Evolutionary conservation across 2,888 invertebrate species (phyloP).

Genomic region (Eupithecia inturbata): DNA sequence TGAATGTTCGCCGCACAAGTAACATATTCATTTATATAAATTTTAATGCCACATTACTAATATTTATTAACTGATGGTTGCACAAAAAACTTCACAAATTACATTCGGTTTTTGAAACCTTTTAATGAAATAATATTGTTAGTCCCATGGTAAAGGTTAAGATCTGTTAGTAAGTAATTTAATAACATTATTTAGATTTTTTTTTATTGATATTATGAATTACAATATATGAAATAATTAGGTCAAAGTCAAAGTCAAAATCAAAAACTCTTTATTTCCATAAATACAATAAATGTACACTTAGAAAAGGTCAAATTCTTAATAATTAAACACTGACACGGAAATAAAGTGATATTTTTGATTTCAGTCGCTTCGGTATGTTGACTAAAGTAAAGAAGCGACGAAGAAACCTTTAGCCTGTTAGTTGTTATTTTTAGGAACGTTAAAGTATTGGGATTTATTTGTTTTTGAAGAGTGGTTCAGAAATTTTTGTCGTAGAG

Average conservation of each 20-base stretch:
- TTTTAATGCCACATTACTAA: neutral
- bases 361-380: no score
- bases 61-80: neutral
- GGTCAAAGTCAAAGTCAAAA: no score
- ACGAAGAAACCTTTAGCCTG: no score
- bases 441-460: conserved; percentile 7
- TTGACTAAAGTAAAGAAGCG: no score
- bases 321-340: no score
- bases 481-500: conserved; percentile 38
- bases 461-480: conserved; percentile 17
- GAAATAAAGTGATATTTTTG: no score
- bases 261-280: no score
- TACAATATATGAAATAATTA: no score
- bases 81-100: neutral
- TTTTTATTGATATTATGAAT: neutral
- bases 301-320: no score
- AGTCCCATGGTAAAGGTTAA: neutral
- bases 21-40: neutral
- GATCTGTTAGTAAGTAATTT: conserved; percentile 8
- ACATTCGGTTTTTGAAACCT: neutral
- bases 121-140: neutral
- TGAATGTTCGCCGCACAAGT: neutral
- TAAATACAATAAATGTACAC: no score
- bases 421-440: no score
- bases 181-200: conserved; percentile 7